A percentile compares a stretch with the other conserved stretches of the same genome.
phyloP scores from a whole-genome alignment of 2,888 invertebrate genomes.

The Cynaeus angustus region DNA sequence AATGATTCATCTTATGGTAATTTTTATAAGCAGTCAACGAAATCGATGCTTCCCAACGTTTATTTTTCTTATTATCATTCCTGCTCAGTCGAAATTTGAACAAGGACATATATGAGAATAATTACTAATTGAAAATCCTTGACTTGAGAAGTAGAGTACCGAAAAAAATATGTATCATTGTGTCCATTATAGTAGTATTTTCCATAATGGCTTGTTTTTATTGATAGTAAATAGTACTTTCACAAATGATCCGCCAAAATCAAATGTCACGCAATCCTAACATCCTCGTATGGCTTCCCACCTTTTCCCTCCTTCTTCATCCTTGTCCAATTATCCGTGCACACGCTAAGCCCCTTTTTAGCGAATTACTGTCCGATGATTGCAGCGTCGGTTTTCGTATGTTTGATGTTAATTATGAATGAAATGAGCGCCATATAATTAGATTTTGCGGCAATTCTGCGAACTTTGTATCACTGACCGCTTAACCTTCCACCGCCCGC shows the following conservation, averaged over 20 bases:
- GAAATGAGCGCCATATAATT: slow-evolving; percentile 67
- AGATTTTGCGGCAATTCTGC: slow-evolving; percentile 67
- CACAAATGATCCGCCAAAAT: not conserved
- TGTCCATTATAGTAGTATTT: too few species aligned
- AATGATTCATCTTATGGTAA: too few species aligned
- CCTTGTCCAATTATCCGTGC: slow-evolving; percentile 12
- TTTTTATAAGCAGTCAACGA: too few species aligned
- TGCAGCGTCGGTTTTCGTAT: slow-evolving; percentile 53
- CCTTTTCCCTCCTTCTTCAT: not conserved
- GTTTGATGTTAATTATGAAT: slow-evolving; percentile 64
- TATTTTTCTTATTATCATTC: too few species aligned
- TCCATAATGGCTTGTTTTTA: too few species aligned
- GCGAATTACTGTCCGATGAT: slow-evolving; percentile 51
- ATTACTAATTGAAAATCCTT: too few species aligned
- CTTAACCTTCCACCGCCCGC: slow-evolving; percentile 67
- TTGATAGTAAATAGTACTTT: not conserved
- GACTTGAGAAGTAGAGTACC: too few species aligned
- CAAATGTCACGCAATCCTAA: not conserved
- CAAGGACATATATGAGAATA: too few species aligned
- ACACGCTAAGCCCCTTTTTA: slow-evolving; percentile 24
- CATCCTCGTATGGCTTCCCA: not conserved
- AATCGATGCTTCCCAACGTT: too few species aligned
- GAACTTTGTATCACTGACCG: slow-evolving; percentile 68
- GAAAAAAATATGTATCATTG: too few species aligned
- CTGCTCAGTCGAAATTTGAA: too few species aligned